These are phyloP conservation scores for Excalfactoria chinensis DNA, from an alignment of 2,113 vertebrate genomes.

Conservation along the genomic window DNA sequence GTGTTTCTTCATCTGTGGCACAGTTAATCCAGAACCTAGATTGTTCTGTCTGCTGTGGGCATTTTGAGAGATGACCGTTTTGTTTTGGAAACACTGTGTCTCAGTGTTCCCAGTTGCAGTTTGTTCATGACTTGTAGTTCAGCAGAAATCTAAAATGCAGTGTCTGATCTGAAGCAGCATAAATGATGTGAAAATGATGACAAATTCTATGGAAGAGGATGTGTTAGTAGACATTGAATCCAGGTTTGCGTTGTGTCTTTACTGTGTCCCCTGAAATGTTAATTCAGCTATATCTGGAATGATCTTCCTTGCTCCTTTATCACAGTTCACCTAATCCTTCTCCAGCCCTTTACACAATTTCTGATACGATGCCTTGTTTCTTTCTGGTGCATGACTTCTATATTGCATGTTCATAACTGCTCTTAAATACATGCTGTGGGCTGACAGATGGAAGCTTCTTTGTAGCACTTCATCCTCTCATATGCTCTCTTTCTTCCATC, in stretches of 20 bases:
- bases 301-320: background rate
- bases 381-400: accelerated
- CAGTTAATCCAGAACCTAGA: conserved; percentile 38
- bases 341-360: background rate
- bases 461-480: background rate
- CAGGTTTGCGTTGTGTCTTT: background rate
- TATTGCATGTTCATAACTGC: background rate
- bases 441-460: background rate
- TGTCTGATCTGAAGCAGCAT: background rate
- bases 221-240: background rate
- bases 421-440: background rate
- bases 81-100: conserved; percentile 32
- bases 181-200: background rate
- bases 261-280: background rate
- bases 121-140: background rate
- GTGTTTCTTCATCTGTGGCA: conserved; percentile 10
- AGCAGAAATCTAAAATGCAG: background rate
- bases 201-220: background rate
- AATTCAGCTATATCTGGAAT: background rate
- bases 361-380: background rate
- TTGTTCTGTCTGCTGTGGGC: background rate
- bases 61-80: conserved; percentile 23
- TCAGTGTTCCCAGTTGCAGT: background rate
- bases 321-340: background rate
- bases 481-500: background rate